Evolutionary conservation across 2,888 invertebrate genomes (phyloP), one percentile per base, ranked within the genome.

Genomic region (Ectropis crepuscularia): DNA sequence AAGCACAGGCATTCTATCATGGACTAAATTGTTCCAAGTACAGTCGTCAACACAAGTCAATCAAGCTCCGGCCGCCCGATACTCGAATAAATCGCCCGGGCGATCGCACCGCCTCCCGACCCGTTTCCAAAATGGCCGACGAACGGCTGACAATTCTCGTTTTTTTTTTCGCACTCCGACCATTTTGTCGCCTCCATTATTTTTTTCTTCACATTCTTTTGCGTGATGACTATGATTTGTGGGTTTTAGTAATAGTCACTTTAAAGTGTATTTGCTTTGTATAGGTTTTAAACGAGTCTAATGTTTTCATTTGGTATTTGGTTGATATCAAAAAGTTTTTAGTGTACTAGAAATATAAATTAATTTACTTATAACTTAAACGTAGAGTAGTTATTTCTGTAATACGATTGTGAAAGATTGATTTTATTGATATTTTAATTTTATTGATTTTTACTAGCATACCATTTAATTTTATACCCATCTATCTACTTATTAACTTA

Each of bases 81-180:
- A 57, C 46, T 65, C 75, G 77, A 83, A 88, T 89, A 89, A 89
- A 90, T 90, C 88, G 89, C 79, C 71, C 76, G 73, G 68, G 75
- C 73, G 79, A 77, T 80, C 81, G 76, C 81, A 79, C 77, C 76
- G 74, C 78, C 83, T 83, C 83, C 86, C 88, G 80, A 79, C 82
- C 81, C 84, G 79, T 67, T 78, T 77, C 72, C 89, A 92, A 91
- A 78, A 91, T 91, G 91, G 91, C 91, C 86, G 90, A 81, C 85
- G 63, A 62, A 72, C 67, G 67, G 63, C 73, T 72, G 67, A 78
- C 60, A 53, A 57, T 65, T 53, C 58, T 59, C 46, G 39, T 39
- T 51, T 57, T 80, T 85, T n/a, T 85, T 83, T 88, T 87, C 80
- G 79, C 80, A 75, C 75, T 66, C 68, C 85, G 70, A 79, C 87